Evolutionary conservation across 2,888 invertebrate genomes (phyloP).

Genomic region (Sepiola atlantica): DNA sequence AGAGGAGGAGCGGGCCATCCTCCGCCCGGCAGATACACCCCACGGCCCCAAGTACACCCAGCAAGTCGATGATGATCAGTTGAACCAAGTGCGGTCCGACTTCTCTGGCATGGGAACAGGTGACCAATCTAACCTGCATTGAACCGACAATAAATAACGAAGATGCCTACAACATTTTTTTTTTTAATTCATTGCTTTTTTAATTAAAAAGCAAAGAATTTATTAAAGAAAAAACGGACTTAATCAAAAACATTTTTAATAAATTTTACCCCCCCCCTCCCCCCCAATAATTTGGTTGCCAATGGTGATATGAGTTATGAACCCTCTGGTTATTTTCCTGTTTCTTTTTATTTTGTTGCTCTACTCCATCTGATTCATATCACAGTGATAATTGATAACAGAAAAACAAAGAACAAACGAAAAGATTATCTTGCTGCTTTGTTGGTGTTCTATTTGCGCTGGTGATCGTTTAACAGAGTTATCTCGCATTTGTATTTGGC

Average conservation of each 20-base stretch:
- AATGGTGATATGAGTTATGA: not conserved
- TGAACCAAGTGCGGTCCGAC: not conserved
- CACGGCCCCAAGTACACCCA: slow-evolving; percentile 65
- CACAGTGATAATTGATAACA: slow-evolving; percentile 20
- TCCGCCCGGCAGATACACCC: slow-evolving; percentile 55
- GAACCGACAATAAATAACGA: not conserved
- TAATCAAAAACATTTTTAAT: not conserved
- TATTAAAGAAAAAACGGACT: not conserved
- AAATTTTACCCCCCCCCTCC: not conserved
- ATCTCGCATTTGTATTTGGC: slow-evolving; percentile 2
- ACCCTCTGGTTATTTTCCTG: not conserved
- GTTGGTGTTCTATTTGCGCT: slow-evolving; percentile 19
- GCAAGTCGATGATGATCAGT: slow-evolving; percentile 62
- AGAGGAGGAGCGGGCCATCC: slow-evolving; percentile 57
- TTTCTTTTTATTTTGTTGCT: not conserved
- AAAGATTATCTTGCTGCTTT: not conserved
- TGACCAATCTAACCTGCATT: slow-evolving; percentile 40
- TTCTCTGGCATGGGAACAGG: not conserved
- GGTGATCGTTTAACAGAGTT: not conserved
- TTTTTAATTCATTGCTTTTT: not conserved
- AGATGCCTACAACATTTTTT: not conserved
- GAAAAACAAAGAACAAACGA: too few species aligned
- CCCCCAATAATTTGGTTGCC: not conserved
- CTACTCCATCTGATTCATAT: slow-evolving; percentile 5
- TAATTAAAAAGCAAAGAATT: not conserved